These are phyloP conservation scores for Cheilosia soror DNA, from an alignment of 2,888 invertebrate species.

Conservation along the genomic window DNA sequence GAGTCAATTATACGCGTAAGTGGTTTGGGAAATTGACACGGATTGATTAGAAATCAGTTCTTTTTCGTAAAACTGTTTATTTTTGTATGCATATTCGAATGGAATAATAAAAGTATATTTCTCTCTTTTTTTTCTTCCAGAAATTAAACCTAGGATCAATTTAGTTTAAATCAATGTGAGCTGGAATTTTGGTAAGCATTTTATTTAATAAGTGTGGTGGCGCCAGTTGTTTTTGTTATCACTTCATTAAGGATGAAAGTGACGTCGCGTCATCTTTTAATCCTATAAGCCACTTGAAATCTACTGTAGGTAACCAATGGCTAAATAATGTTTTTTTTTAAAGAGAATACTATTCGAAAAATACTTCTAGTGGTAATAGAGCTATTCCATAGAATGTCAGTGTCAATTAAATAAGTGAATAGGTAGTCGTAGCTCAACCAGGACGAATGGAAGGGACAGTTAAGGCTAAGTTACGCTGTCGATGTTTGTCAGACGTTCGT, in stretches of 20 bases:
- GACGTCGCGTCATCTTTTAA: neutral
- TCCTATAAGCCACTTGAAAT: conserved; percentile 5
- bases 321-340: no score
- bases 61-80: neutral
- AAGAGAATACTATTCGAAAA: no score
- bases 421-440: no score
- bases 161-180: conserved; percentile 52
- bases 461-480: no score
- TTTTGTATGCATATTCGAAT: conserved; percentile 5
- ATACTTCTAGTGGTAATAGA: no score
- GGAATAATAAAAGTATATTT: neutral
- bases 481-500: no score
- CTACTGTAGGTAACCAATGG: no score
- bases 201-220: conserved; percentile 12
- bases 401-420: no score
- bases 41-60: conserved; percentile 36
- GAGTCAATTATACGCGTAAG: conserved; percentile 49
- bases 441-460: no score
- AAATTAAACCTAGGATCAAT: conserved; percentile 36
- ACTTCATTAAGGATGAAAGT: neutral
- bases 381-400: no score
- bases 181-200: conserved; percentile 55
- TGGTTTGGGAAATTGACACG: conserved; percentile 45
- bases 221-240: conserved; percentile 22
- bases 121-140: conserved; percentile 42